These are phyloP conservation scores for Epizoanthus fatuus DNA, from an alignment of 92 coral and sea anemone genomes.

Conservation along the genomic window DNA sequence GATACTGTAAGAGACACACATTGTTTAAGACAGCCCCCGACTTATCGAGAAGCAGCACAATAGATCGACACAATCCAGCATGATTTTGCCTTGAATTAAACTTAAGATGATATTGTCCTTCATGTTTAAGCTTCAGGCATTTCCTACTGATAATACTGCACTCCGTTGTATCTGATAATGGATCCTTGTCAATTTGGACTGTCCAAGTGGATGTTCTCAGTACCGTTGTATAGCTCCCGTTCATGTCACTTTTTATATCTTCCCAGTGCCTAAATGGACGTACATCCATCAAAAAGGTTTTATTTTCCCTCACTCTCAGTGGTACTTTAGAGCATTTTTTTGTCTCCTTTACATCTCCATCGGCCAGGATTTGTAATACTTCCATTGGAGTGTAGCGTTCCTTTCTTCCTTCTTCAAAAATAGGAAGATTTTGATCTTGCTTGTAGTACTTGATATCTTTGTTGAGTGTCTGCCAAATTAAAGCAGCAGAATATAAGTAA, in stretches of 20 bases:
- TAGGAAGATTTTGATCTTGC: conserved; percentile 1
- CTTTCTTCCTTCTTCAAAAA: conserved; percentile 30
- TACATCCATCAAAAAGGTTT: conserved; percentile 48
- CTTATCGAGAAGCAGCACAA: conserved; percentile 44
- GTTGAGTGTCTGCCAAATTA: conserved; percentile 21
- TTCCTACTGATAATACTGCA: conserved; percentile 25
- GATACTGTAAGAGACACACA: conserved; percentile 47
- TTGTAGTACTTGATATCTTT: conserved; percentile 12
- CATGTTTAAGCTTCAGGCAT: conserved; percentile 15
- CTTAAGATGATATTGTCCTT: conserved; percentile 43
- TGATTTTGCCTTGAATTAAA: conserved; percentile 51
- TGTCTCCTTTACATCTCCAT: conserved; percentile 9
- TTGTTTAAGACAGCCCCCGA: conserved; percentile 42
- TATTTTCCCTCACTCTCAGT: conserved; percentile 43
- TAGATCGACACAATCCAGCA: conserved; percentile 53
- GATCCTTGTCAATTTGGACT: conserved; percentile 31
- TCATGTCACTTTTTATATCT: conserved; percentile 50
- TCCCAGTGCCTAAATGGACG: conserved; percentile 39
- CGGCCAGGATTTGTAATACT: conserved; percentile 5
- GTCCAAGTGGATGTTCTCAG: conserved; percentile 61
- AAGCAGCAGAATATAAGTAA: conserved; percentile 8
- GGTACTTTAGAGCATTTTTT: conserved; percentile 45
- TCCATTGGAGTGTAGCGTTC: conserved; percentile 19
- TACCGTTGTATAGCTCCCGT: conserved; percentile 29
- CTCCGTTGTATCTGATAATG: conserved; percentile 7